Evolutionary conservation across 2,113 vertebrate genomes (phyloP), one percentile per base, ranked within the genome.

Genomic region (Sinocyclocheilus grahami): DNA sequence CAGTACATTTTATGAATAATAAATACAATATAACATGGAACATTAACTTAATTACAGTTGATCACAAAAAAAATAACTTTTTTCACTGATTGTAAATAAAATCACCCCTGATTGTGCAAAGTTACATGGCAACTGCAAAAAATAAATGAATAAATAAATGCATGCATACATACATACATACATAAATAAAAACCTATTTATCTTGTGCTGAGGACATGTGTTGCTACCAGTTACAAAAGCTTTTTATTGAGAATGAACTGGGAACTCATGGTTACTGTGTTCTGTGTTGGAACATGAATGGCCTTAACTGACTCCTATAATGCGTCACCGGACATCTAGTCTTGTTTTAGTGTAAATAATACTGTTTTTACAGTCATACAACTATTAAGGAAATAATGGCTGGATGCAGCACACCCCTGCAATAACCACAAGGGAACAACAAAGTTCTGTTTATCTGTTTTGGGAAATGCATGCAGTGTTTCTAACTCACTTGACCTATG

Each of bases 311-410:
- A 0, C 27, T 33, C 42, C 42, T 42, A 42, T 42, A 42, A 42
- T 42, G 9, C 42, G 2, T 10, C 27, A 69, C 12, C 14, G 63
- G 24, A 67, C 65, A 69, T 69, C 14, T 18, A 69, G 2, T 37
- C 27, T 37, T 18, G 6, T 69, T 67, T 67, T 16, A 67, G 27
- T 67, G 65, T 69, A 33, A 33, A 18, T 63, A 12, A 63, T 12
- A 63, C 37, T 74, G 13, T 27, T 77, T 53, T 51, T 77, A 69
- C 65, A 18, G 30, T 69, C 46, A 14, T 77, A 77, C 74, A 51
- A 24, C 22, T 48, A 9, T 77, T 78, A 33, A 33, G 24, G 10
- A 55, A 78, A 78, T 53, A 58, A 12, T 1, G 76, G 16, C 58
- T 58, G 30, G 65, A 69, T 69, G 42, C 42, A 42, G 42, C 42